phyloP scores from a whole-genome alignment of 2,797 vertebrate genomes.

The Darevskia nairensis region DNA sequence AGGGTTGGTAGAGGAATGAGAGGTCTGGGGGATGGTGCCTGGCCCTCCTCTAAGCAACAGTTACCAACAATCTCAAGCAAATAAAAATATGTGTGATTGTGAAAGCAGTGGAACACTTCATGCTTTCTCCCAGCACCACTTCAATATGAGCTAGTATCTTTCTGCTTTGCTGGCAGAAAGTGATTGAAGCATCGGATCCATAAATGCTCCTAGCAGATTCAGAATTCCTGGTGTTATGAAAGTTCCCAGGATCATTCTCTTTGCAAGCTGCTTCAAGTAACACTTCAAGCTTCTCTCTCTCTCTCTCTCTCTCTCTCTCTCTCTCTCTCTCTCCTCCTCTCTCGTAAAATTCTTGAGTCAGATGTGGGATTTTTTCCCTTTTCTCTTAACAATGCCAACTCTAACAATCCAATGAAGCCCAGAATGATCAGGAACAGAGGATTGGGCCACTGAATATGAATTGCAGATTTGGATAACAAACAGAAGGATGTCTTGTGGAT shows the following conservation, averaged over 20 bases:
- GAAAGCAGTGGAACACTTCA: slow-evolving; percentile 58
- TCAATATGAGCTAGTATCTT: slow-evolving; percentile 53
- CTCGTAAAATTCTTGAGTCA: neutral
- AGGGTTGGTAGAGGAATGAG: slow-evolving; percentile 53
- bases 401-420: fast-evolving
- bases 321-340: neutral
- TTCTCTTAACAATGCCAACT: fast-evolving
- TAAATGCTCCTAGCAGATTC: neutral
- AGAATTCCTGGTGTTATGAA: neutral
- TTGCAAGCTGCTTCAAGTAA: slow-evolving; percentile 16
- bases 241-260: fast-evolving
- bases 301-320: neutral
- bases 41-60: slow-evolving; percentile 68
- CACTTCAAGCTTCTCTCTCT: neutral
- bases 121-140: slow-evolving; percentile 51
- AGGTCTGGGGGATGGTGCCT: slow-evolving; percentile 44
- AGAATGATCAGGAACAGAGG: neutral
- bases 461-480: neutral
- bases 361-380: fast-evolving
- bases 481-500: neutral
- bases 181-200: slow-evolving; percentile 13
- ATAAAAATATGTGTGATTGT: slow-evolving; percentile 57
- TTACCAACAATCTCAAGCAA: slow-evolving; percentile 74
- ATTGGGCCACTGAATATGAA: fast-evolving
- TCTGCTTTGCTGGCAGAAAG: slow-evolving; percentile 56